A percentile compares a stretch with the other conserved stretches of the same genome.
Conservation (phyloP, 2,797 vertebrate species). For the Anguilla marmorata region DNA sequence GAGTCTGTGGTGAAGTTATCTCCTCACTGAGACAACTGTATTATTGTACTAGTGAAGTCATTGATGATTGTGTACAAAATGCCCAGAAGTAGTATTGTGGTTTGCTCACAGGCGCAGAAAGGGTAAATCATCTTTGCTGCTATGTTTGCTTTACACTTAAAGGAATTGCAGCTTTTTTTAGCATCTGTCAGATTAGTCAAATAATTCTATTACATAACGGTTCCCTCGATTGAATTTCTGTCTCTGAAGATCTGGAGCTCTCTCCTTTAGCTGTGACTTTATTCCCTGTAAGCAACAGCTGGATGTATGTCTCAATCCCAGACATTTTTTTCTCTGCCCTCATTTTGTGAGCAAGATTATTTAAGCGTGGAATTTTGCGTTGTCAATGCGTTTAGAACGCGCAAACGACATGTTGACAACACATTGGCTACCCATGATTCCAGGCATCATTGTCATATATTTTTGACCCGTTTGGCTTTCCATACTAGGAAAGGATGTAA, state of each 20-base stretch:
- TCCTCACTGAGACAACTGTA: neutral
- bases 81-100: neutral
- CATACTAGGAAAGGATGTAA: no score
- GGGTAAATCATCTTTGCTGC: neutral
- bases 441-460: no score
- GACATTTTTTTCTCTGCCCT: neutral
- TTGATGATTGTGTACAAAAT: neutral
- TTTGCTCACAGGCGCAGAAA: neutral
- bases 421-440: no score
- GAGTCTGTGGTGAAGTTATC: neutral
- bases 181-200: conserved; percentile 4
- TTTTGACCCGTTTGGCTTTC: no score
- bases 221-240: neutral
- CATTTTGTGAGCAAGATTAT: neutral
- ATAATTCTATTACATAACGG: conserved; percentile 11
- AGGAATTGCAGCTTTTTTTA: neutral
- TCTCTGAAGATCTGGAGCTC: neutral
- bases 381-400: no score
- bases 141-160: neutral
- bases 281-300: neutral
- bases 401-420: no score
- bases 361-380: neutral
- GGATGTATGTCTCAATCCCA: conserved; percentile 9
- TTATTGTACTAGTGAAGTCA: neutral
- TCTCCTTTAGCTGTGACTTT: neutral